A percentile compares a stretch with the other conserved stretches of the same genome.
phyloP scores from a whole-genome alignment of 2,797 vertebrate species.

The Urosaurus nigricauda region DNA sequence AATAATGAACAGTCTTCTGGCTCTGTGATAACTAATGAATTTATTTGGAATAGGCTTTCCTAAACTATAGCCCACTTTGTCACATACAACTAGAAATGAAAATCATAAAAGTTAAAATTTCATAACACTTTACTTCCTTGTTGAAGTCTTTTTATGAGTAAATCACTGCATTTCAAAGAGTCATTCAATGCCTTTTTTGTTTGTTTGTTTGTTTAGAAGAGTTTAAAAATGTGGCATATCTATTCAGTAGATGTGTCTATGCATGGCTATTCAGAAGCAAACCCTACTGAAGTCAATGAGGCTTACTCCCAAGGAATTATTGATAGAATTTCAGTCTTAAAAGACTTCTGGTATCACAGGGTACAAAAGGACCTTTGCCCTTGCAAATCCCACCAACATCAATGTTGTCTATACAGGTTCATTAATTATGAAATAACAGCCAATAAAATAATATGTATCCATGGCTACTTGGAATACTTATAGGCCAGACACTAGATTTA shows the following conservation, averaged over 20 bases:
- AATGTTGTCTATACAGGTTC: conserved; percentile 59
- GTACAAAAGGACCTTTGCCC: conserved; percentile 47
- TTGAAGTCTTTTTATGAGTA: neutral
- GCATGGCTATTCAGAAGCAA: neutral
- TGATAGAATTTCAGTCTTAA: neutral
- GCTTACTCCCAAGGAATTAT: neutral
- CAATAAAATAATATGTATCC: conserved; percentile 63
- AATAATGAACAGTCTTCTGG: neutral
- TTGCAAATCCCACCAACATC: conserved; percentile 60
- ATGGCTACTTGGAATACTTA: conserved; percentile 50
- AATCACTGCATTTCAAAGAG: neutral
- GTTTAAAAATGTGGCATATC: too few species aligned
- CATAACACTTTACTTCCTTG: neutral
- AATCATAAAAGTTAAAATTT: neutral
- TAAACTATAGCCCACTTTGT: neutral
- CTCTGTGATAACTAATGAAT: neutral
- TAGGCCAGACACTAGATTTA: conserved; percentile 54
- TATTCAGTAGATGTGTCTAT: neutral
- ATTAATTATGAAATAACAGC: conserved; percentile 70
- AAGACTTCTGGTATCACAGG: conserved; percentile 35
- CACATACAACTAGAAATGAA: neutral
- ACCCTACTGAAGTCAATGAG: neutral
- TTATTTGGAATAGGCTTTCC: neutral
- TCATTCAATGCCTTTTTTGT: neutral
- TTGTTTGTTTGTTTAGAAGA: too few species aligned